Evolutionary conservation across 2,888 invertebrate genomes (phyloP), one percentile per base, ranked within the genome.

Genomic region (Andrena haemorrhoa): DNA sequence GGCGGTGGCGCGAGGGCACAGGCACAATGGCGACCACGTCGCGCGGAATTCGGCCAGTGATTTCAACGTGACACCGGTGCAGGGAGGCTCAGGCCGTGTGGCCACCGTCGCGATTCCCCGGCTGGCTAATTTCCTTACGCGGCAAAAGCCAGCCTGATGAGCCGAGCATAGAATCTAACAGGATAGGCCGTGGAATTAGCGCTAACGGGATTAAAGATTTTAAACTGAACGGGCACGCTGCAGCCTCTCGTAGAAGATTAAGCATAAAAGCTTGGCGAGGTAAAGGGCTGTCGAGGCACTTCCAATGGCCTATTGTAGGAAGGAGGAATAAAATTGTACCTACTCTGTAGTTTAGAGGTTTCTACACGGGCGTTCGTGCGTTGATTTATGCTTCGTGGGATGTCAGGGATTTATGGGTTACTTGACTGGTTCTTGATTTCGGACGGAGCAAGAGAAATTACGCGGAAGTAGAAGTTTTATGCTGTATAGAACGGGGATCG

Each of bases 201-300:
- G 49, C 64, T 83, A 83, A 83, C 83, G 65, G 69, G 83, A 83
- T 83, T 82, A 83, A 53, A 82, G 82, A 69, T 83, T 82, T 82
- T 69, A 77, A 69, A 78, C 71, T 51, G 74, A 53, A 64, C 78
- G 69, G 31, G 35, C 61, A 29, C 56, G 26, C 35, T 56, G 49
- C 64, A 80, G 47, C 65, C 23, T 33, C 47, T 47, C 64, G 60
- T 20, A 20, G 12, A 49, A 82, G 69, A 80, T 80, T 73, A 74
- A 65, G 26, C 69, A 53, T 56, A 29, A 72, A 68, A 65, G 23
- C 61, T 12, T 12, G 20, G 23, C 29, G 47, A 20, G 69, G 41
- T 12, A 69, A 58, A 56, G 29, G 47, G 35, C 64, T 35, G 75
- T 51, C 33, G 51, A 60, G 33, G 64, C 63, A 23, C 65, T 64